A percentile compares a stretch with the other conserved stretches of the same genome.
Evolutionary conservation across 2,888 invertebrate genomes (phyloP).

Genomic region (Chymomyza fuscimana): DNA sequence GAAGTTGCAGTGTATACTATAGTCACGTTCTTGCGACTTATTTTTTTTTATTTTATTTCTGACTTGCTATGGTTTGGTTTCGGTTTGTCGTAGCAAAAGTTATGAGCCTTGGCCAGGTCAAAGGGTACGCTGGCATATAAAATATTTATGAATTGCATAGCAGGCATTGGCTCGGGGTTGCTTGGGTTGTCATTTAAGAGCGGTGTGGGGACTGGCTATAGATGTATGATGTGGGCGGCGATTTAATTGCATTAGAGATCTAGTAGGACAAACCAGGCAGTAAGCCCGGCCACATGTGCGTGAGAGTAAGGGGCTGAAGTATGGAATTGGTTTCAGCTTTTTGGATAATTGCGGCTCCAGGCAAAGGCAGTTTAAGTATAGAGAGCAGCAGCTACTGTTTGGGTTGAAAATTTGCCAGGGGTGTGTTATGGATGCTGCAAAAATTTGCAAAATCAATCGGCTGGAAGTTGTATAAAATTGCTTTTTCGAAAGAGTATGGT

Average conservation of each 20-base stretch:
- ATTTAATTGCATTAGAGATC: conserved; percentile 63
- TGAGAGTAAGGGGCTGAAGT: neutral
- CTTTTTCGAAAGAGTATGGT: conserved; percentile 55
- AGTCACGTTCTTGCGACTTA: too few species aligned
- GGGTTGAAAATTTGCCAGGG: neutral
- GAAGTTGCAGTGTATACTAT: too few species aligned
- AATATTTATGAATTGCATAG: conserved; percentile 68
- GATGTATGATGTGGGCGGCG: conserved; percentile 21
- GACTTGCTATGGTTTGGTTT: conserved; percentile 14
- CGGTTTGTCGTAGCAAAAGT: conserved; percentile 24
- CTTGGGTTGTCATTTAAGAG: conserved; percentile 13
- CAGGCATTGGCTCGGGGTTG: conserved; percentile 17
- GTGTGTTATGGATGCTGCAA: conserved; percentile 5
- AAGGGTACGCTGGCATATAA: conserved; percentile 62
- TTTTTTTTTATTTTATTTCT: conserved; percentile 1
- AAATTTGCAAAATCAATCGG: conserved; percentile 73
- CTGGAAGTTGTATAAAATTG: conserved; percentile 72
- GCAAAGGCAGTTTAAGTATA: conserved; percentile 53
- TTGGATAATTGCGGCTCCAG: conserved; percentile 71
- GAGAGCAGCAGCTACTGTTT: neutral
- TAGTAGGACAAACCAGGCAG: neutral
- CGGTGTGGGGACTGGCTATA: too few species aligned
- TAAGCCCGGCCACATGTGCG: neutral
- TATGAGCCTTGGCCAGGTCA: conserved; percentile 39
- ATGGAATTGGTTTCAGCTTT: conserved; percentile 1